A percentile compares a stretch with the other conserved stretches of the same genome.
These are phyloP conservation scores for Samia ricini DNA, from an alignment of 1,140 invertebrate species.

Conservation along the genomic window DNA sequence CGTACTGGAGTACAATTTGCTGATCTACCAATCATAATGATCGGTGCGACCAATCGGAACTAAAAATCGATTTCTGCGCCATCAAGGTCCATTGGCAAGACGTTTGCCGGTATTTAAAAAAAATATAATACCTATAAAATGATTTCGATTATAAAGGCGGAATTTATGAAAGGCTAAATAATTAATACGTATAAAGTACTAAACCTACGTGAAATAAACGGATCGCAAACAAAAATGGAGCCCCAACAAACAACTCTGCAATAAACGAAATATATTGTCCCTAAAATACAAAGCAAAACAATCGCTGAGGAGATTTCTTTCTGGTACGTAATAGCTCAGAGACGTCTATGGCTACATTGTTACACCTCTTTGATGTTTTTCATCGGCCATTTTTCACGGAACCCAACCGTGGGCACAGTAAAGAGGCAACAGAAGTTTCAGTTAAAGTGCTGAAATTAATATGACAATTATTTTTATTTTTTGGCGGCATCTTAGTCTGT, in stretches of 20 bases:
- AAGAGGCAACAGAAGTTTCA: background rate
- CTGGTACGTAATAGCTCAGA: background rate
- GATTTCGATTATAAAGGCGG: no score
- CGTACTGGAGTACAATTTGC: no score
- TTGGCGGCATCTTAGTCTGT: no score
- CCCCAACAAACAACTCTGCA: background rate
- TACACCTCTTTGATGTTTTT: conserved; percentile 1
- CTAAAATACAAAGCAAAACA: background rate
- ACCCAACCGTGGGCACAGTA: background rate
- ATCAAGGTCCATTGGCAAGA: no score
- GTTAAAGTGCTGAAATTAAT: no score
- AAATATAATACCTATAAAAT: no score
- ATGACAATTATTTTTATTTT: no score
- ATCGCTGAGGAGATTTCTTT: background rate
- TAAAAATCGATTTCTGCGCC: no score
- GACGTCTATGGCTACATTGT: background rate
- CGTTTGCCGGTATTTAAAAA: no score
- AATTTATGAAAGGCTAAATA: no score
- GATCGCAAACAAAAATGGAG: background rate
- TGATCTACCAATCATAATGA: no score
- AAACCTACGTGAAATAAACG: background rate
- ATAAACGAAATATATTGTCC: conserved; percentile 1
- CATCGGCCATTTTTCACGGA: background rate
- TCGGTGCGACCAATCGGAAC: no score
- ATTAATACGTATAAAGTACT: background rate